phyloP scores from a whole-genome alignment of 2,797 vertebrate genomes.

The Parambassis ranga region DNA sequence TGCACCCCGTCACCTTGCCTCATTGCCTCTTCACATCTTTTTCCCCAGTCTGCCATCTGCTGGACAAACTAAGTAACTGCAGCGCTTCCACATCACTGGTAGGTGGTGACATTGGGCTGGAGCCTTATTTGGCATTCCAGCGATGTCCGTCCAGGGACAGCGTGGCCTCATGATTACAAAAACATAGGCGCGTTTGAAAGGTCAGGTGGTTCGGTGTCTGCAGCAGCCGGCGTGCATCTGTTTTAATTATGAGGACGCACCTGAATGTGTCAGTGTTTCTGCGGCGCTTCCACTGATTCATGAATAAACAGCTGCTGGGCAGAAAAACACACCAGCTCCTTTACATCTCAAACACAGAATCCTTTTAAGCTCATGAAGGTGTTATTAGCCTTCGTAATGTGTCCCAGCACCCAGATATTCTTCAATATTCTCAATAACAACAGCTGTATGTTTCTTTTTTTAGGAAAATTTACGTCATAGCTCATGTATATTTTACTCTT shows the following conservation, averaged over 20 bases:
- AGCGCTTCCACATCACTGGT: background rate
- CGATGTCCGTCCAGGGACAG: background rate
- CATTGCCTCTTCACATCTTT: background rate
- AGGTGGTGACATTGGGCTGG: background rate
- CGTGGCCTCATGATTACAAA: conserved; percentile 34
- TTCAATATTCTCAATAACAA: too few species aligned
- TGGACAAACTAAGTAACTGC: conserved; percentile 18
- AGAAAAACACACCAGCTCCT: too few species aligned
- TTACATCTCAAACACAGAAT: background rate
- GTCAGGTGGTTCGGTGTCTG: conserved; percentile 25
- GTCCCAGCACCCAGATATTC: too few species aligned
- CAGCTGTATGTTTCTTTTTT: too few species aligned
- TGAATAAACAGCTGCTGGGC: conserved; percentile 49
- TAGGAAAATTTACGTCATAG: too few species aligned
- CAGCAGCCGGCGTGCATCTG: conserved; percentile 1
- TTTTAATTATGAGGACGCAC: conserved; percentile 42
- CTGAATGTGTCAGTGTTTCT: background rate
- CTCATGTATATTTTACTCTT: too few species aligned
- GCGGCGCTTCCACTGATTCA: conserved; percentile 17
- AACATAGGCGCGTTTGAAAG: conserved; percentile 27
- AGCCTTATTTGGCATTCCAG: conserved; percentile 28
- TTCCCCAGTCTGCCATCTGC: conserved; percentile 55
- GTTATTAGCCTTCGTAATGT: too few species aligned
- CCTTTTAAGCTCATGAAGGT: too few species aligned
- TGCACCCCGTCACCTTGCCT: background rate